Evolutionary conservation across 2,888 invertebrate species (phyloP), one percentile per base, ranked within the genome.

Genomic region (Lasioglossum morio): DNA sequence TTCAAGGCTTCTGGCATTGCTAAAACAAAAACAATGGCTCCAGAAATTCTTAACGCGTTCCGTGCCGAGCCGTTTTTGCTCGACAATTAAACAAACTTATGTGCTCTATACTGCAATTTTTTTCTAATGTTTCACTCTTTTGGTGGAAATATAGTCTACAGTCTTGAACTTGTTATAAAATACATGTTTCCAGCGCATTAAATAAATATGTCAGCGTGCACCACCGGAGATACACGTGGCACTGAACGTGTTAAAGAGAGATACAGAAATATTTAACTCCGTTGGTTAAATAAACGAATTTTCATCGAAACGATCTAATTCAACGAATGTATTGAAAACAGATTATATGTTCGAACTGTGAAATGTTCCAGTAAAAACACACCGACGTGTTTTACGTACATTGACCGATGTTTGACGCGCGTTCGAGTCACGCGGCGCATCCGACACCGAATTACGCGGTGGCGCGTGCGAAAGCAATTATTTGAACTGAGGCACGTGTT

Each of bases 401-500:
- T 69, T 77, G 10, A 46, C n/a, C 4, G 46, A 70, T 12, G n/a
- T 43, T 74, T 46, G 40, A 66, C 37, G 43, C 63, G 30, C 30
- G 63, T 10, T 30, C 72, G 57, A 27, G 27, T 74, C 34, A 74
- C 74, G 69, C 34, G 66, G 37, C n/a, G 43, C 53, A 10, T 43
- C 7, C 63, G 63, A 63, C 63, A 30, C 16, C 30, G 63, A 63
- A 63, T 63, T 60, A 63, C 30, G 63, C 30, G 63, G 14, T 2
- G 14, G 5, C 37, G 72, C 43, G 34, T 69, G 40, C n/a, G 23
- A 16, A 40, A 12, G 40, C 19, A 27, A 63, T 78, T 72, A 53
- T 57, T 75, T 53, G 4, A 10, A 40, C 30, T 48, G 72, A 48
- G 46, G 37, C 63, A 75, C 75, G 70, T 70, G 73, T 73, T 57